Base-by-base conservation (phyloP, 2,888 invertebrate genomes). In the Lucinisca nassula region DNA sequence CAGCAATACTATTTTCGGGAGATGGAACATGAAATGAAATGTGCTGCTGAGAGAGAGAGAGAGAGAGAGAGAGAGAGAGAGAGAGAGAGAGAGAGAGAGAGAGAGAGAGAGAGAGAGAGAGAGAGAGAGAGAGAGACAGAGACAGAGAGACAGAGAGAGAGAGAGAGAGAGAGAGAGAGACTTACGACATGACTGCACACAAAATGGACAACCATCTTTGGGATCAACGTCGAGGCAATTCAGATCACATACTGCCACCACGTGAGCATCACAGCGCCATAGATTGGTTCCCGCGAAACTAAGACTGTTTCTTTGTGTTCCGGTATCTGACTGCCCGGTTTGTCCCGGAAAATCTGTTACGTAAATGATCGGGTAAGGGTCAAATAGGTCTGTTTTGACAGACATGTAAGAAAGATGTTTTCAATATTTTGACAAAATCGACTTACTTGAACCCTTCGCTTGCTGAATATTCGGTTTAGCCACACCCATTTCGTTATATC, bases 191-290 rank as follows among this genome's bases (percentile, higher is more conserved):
- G 80, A 75, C 3, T 78, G 51, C n/a, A 85, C 75, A 75, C 82
- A 86, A 38, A 86, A 86, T 12, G 86, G 79, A 55, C 86, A 86
- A 0, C 86, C 86, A 73, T 86, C 86, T 79, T 86, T 86, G 6
- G 86, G 86, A 49, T 86, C 86, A 4, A 86, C 79, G 55, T 86
- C 86, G 35, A 86, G 24, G 61, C 86, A 86, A 45, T 86, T 79
- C 24, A 77, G 27, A 37, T 86, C 86, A 72, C 86, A 86, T 45
- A 75, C 45, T 10, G 72, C 76, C 3, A 86, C 45, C 55, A 83
- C 76, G 58, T 86, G 86, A 70, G 74, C 74, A 45, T 86, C 86
- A 75, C 86, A 86, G 10, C 83, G 86, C 86, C 86, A 86, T 8
- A 79, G 82, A 76, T 86, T 86, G 76, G 86, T 86, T 58, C 86